Evolutionary conservation across 2,797 vertebrate genomes (phyloP), one percentile per base, ranked within the genome.

Genomic region (Menidia menidia): DNA sequence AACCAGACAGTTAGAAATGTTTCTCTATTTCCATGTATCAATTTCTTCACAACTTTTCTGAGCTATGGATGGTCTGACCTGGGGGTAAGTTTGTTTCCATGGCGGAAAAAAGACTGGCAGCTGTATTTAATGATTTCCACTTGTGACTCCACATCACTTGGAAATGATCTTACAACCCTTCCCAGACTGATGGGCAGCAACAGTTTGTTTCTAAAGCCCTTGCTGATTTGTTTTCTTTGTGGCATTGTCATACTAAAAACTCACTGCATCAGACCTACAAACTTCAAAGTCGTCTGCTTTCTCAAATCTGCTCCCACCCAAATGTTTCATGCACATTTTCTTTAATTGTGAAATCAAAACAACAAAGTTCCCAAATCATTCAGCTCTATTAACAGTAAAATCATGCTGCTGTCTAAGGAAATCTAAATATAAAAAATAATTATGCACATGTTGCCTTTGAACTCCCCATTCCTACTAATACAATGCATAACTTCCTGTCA

Each of bases 401-500:
- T 45, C 16, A 33, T 43, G 19, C 31, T 43, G 6, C 18, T 10
- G 39, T 61, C 12, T 35, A 43, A 61, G 16, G 25, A 60, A 42
- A 63, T 52, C 47, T n/a, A 47, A 75, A 68, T 35, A 58, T 60
- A 13, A 71, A 52, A 74, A 56, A 30, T 52, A 70, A 68, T 76
- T 30, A 47, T 0, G 0, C 4, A n/a, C 25, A 31, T 25, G 13
- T 71, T 73, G 41, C 50, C 35, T 66, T 13, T 4, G 30, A 58
- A 51, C 53, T 50, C 69, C 80, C 68, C 60, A 60, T 80, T 81
- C 50, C 0, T 0, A 63, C 67, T n/a, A 65, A 3, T 11, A 59
- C 56, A 88, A 90, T 87, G 68, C 59, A 71, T 59, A 60, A 39
- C 71, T 79, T 90, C 82, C 88, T 83, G 73, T 59, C 42, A 16